Base-by-base conservation (phyloP, 2,888 invertebrate genomes). In the Melangyna quadrimaculata region DNA sequence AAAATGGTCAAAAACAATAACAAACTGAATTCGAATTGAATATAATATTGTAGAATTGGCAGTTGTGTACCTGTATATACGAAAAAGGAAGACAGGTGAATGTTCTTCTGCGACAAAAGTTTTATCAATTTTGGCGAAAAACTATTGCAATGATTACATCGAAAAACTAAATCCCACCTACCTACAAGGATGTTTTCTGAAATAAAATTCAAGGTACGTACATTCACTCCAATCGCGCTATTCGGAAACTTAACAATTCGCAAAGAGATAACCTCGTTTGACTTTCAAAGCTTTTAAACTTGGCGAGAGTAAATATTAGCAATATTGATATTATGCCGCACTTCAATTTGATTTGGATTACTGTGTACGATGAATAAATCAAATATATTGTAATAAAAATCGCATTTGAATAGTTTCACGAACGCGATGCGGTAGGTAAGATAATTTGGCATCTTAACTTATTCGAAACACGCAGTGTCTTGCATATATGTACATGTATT, bases 391-490 rank as follows among this genome's bases (percentile, higher is more conserved):
- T 67, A 65, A 84, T 84, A 57, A 75, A 75, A 45, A 37, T 51
- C 48, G 32, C 59, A 73, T 84, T 81, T 77, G 81, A 86, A 86
- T 86, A 77, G 69, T 77, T 73, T 86, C 86, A 86, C 86, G 86
- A 81, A 67, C 80, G 67, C 84, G 73, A 86, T 81, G 86, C 74
- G 86, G 86, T 86, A 86, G 84, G 84, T 86, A 86, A 86, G 51
- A 84, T 80, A 35, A 59, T 86, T 86, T 86, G 84, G 55, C 77
- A 73, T 57, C 77, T 75, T 86, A 63, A 51, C 61, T 32, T 51
- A 86, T 86, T 77, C 81, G 40, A 32, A 59, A 81, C 86, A 86
- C 86, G 86, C 12, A 29, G 57, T 14, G 51, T 57, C n/a, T 80
- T 77, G 69, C 65, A 51, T 80, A 77, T 77, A 73, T 24, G n/a